phyloP scores from a whole-genome alignment of 2,113 vertebrate genomes.

The Sakesphorus luctuosus region DNA sequence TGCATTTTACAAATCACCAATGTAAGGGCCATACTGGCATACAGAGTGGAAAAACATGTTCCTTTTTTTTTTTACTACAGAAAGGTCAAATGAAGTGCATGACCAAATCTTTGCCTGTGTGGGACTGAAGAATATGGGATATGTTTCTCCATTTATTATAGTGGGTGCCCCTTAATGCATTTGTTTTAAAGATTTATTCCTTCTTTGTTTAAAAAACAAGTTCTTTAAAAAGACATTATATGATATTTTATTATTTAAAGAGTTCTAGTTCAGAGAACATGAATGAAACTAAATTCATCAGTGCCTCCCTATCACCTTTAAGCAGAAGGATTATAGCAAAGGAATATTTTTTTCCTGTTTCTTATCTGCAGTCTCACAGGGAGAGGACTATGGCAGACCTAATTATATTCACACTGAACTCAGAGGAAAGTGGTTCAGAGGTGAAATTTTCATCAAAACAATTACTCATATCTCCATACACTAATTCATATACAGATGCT shows the following conservation, averaged over 20 bases:
- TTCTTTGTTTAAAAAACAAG: not conserved
- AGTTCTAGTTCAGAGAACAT: constrained; percentile 53
- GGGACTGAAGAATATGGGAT: not conserved
- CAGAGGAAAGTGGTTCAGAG: constrained; percentile 51
- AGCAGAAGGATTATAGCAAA: constrained; percentile 71
- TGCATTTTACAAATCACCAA: not conserved
- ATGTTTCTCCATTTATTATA: not conserved
- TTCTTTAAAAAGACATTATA: constrained; percentile 60
- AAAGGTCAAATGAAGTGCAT: constrained; percentile 37
- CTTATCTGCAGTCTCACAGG: constrained; percentile 75
- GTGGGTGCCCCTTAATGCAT: not conserved
- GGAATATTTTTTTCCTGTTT: constrained; percentile 55
- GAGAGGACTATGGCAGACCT: constrained; percentile 56
- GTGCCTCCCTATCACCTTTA: constrained; percentile 69
- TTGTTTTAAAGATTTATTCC: not conserved
- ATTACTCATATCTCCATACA: constrained; percentile 67
- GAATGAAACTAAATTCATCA: constrained; percentile 65
- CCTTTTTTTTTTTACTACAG: constrained; percentile 13
- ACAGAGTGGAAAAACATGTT: not conserved
- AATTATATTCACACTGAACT: constrained; percentile 75
- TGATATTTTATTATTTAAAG: constrained; percentile 67
- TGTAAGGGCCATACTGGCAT: not conserved
- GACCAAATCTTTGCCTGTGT: not conserved
- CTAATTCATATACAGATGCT: constrained; percentile 62
- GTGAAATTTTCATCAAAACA: constrained; percentile 76